Percentiles rank a stretch among this genome's conserved stretches.
Conservation (phyloP, 2,113 vertebrate genomes). For the Rhinogobius similis region DNA sequence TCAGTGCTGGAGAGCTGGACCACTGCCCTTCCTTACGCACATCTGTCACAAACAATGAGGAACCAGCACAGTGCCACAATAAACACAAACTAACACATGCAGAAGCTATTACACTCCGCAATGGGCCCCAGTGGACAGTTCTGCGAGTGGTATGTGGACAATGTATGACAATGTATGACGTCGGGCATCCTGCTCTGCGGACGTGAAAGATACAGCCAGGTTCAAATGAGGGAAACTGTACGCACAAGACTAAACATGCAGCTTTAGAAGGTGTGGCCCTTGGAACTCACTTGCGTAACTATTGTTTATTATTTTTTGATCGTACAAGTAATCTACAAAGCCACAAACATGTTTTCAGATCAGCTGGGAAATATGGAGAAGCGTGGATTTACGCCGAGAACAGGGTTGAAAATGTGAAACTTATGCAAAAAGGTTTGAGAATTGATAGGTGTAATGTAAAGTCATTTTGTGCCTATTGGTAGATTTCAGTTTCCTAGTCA, state of each 20-base stretch:
- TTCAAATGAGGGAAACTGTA: constrained; percentile 38
- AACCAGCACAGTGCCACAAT: constrained; percentile 68
- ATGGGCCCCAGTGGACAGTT: constrained; percentile 78
- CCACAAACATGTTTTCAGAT: not conserved
- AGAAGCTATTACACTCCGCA: constrained; percentile 80
- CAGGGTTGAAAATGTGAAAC: no score
- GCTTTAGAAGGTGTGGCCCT: constrained; percentile 29
- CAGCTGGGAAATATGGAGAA: not conserved
- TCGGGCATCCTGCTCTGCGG: constrained; percentile 35
- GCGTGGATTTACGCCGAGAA: no score
- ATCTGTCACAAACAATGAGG: constrained; percentile 82
- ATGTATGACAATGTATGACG: constrained; percentile 55
- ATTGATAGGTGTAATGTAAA: no score
- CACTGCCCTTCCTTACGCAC: constrained; percentile 83
- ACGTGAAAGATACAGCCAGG: constrained; percentile 51
- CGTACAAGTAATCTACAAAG: not conserved
- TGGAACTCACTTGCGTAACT: constrained; percentile 26
- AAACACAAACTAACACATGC: constrained; percentile 79
- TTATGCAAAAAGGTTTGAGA: no score
- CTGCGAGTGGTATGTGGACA: constrained; percentile 55
- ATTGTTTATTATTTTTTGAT: not conserved
- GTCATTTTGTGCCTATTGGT: no score
- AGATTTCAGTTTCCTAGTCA: no score
- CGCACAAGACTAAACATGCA: constrained; percentile 35
- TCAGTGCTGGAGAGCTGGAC: constrained; percentile 73